Conservation (phyloP, 2,797 vertebrate species). For the Pseudochaenichthys georgianus region DNA sequence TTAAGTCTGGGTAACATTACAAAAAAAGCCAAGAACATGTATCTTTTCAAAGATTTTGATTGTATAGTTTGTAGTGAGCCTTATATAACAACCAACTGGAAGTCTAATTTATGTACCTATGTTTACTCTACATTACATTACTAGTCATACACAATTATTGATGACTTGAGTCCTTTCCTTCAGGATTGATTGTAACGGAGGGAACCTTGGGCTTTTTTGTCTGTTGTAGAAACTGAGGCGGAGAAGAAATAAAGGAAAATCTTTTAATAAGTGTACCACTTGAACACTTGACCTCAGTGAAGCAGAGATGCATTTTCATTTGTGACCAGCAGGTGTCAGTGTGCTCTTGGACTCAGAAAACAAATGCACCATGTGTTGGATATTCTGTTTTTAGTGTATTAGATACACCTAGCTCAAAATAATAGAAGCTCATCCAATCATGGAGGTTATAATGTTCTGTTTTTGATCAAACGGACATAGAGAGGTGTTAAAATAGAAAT, state of each 20-base stretch:
- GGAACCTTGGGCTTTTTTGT: background rate
- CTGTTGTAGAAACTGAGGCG: conserved; percentile 17
- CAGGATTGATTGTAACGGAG: background rate
- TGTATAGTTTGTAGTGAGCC: background rate
- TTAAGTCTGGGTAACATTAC: background rate
- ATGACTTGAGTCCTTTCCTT: background rate
- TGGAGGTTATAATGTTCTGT: background rate
- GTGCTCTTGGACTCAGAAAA: conserved; percentile 20
- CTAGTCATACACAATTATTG: background rate
- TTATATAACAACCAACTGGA: background rate
- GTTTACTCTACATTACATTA: background rate
- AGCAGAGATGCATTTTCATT: conserved; percentile 10
- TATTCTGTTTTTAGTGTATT: background rate
- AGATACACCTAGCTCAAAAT: background rate
- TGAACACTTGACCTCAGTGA: background rate
- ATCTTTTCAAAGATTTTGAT: background rate
- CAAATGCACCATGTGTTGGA: background rate
- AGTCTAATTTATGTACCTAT: background rate
- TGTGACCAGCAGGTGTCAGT: conserved; percentile 76
- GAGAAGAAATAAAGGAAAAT: conserved; percentile 2
- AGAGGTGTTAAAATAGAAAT: background rate
- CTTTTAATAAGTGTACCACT: background rate
- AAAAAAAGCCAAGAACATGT: background rate
- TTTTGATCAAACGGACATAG: background rate
- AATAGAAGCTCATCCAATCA: background rate